A percentile compares a stretch with the other conserved stretches of the same genome.
These are phyloP conservation scores for Lamellibrachia columna DNA, from an alignment of 2,888 invertebrate genomes.

Conservation along the genomic window DNA sequence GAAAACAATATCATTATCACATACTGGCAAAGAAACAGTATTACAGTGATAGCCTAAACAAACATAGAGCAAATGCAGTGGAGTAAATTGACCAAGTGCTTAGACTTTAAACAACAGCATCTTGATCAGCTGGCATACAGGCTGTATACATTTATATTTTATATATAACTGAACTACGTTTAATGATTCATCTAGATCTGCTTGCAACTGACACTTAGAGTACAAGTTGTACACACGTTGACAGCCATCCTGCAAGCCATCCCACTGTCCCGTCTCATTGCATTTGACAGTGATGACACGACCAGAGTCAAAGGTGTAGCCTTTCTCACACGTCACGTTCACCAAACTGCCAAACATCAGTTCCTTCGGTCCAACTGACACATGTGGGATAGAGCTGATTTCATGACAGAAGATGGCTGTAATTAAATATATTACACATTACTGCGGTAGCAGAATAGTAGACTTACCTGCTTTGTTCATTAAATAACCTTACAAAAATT, in stretches of 20 bases:
- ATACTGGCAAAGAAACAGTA: background rate
- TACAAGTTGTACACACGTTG: background rate
- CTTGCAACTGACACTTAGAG: background rate
- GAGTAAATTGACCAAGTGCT: no score
- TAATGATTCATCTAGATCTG: no score
- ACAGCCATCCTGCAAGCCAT: background rate
- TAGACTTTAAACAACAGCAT: no score
- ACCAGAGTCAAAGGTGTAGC: background rate
- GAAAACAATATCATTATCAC: background rate
- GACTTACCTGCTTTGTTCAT: no score
- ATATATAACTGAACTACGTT: no score
- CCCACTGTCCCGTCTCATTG: background rate
- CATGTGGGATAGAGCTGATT: background rate
- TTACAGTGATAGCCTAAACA: no score
- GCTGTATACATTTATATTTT: no score
- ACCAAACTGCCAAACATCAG: background rate
- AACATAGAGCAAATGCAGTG: no score
- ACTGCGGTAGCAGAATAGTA: no score
- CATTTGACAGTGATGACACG: background rate
- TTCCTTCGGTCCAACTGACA: background rate
- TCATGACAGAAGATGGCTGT: background rate
- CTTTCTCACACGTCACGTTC: background rate
- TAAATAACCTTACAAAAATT: background rate
- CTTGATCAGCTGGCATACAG: no score
- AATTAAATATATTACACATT: background rate